Evolutionary conservation across 2,113 vertebrate species (phyloP).

Genomic region (Anolis sagrei): DNA sequence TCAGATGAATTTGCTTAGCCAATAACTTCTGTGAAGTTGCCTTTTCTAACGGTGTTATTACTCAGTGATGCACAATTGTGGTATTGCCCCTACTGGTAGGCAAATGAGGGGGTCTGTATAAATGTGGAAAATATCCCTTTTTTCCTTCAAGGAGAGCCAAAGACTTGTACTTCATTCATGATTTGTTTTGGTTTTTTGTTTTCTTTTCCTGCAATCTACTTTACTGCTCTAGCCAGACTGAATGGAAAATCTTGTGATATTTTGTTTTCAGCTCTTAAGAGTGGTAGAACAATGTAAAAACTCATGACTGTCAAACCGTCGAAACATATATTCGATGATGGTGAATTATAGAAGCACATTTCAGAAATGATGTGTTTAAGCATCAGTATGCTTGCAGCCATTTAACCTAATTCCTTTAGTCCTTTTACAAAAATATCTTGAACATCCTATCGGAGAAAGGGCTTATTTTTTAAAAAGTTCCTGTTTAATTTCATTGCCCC

Average conservation of each 20-base stretch:
- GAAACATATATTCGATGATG: slow-evolving; percentile 55
- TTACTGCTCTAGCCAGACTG: slow-evolving; percentile 66
- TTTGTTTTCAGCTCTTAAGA: slow-evolving; percentile 72
- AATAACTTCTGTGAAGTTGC: slow-evolving; percentile 91
- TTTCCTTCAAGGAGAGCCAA: slow-evolving; percentile 81
- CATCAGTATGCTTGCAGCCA: slow-evolving; percentile 37
- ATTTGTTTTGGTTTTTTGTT: slow-evolving; percentile 22
- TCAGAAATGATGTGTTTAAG: slow-evolving; percentile 60
- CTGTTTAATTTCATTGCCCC: slow-evolving; percentile 46
- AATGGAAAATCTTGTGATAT: slow-evolving; percentile 68
- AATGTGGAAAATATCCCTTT: slow-evolving; percentile 78
- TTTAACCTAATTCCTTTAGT: slow-evolving; percentile 37
- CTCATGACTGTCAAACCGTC: slow-evolving; percentile 73
- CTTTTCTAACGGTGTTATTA: slow-evolving; percentile 90
- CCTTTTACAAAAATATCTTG: slow-evolving; percentile 38
- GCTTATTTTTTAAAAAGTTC: slow-evolving; percentile 20
- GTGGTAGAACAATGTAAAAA: slow-evolving; percentile 62
- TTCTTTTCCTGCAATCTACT: slow-evolving; percentile 31
- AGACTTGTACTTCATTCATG: slow-evolving; percentile 82
- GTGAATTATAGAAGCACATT: slow-evolving; percentile 53
- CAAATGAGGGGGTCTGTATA: slow-evolving; percentile 79
- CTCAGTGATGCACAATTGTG: slow-evolving; percentile 88
- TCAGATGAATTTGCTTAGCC: slow-evolving; percentile 88
- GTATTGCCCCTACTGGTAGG: slow-evolving; percentile 87
- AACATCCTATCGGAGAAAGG: slow-evolving; percentile 45